Evolutionary conservation across 2,888 invertebrate species (phyloP).

Genomic region (Lymantria monacha): DNA sequence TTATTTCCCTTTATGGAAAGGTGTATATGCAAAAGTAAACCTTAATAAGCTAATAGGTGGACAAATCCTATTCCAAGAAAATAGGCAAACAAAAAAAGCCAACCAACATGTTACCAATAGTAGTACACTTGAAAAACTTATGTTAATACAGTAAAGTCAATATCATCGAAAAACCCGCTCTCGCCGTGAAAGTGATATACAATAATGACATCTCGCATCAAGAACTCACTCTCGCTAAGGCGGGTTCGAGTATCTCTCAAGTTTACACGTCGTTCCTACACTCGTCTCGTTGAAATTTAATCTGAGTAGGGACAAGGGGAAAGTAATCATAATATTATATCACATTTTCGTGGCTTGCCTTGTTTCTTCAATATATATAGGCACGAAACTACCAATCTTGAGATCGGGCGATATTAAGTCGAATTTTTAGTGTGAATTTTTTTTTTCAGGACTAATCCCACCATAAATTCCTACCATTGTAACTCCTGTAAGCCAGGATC

Average conservation of each 20-base stretch:
- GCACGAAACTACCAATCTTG: no score
- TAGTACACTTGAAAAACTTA: conserved; percentile 18
- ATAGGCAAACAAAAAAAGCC: no score
- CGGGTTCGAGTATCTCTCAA: conserved; percentile 44
- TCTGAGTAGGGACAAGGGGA: conserved; percentile 44
- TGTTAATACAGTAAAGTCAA: conserved; percentile 31
- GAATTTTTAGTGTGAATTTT: no score
- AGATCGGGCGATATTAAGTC: no score
- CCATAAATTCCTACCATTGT: no score
- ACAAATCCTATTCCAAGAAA: no score
- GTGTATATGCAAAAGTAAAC: no score
- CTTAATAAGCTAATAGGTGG: no score
- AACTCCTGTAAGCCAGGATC: no score
- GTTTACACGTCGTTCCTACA: conserved; percentile 46
- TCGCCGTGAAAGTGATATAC: conserved; percentile 34
- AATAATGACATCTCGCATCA: conserved; percentile 41
- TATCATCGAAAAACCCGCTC: conserved; percentile 20
- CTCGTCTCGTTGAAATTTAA: conserved; percentile 49
- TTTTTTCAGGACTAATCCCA: no score
- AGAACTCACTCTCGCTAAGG: conserved; percentile 29
- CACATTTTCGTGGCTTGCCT: conserved; percentile 39
- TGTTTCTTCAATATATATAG: no score
- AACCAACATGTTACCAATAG: not conserved
- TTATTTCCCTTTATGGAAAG: no score
- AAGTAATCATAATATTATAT: conserved; percentile 46